These are phyloP conservation scores for Forficula auricularia DNA, from an alignment of 1,140 invertebrate genomes.

Conservation along the genomic window DNA sequence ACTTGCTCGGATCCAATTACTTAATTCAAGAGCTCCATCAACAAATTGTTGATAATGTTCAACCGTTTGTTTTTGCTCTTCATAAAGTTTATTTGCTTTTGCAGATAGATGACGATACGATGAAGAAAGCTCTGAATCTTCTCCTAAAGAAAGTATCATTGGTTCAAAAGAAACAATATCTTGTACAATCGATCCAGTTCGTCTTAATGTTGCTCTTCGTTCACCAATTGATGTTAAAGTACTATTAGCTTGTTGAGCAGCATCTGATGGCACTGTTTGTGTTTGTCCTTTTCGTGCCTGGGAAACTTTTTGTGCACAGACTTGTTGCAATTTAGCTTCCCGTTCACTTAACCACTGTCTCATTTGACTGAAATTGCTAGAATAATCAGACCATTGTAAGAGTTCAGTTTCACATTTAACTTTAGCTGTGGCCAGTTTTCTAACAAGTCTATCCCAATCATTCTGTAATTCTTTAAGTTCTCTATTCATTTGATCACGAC, in stretches of 20 bases:
- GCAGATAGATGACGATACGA: conserved; percentile 81
- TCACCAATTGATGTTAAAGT: conserved; percentile 39
- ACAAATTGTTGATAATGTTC: conserved; percentile 79
- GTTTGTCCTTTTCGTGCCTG: background rate
- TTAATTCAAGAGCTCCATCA: conserved; percentile 77
- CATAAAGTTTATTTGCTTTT: conserved; percentile 74
- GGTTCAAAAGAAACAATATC: conserved; percentile 88
- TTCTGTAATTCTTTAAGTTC: conserved; percentile 80
- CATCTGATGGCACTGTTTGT: conserved; percentile 25
- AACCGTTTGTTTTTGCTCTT: conserved; percentile 77
- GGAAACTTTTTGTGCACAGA: conserved; percentile 58
- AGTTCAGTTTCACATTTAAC: conserved; percentile 81
- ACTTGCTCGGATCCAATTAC: conserved; percentile 74
- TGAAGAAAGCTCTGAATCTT: conserved; percentile 73
- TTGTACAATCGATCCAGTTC: conserved; percentile 83
- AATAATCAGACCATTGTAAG: conserved; percentile 89
- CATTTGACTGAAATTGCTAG: conserved; percentile 73
- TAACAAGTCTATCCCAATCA: conserved; percentile 81
- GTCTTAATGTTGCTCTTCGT: conserved; percentile 69
- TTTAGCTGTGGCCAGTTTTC: conserved; percentile 82
- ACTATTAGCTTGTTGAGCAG: conserved; percentile 55
- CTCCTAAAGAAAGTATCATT: conserved; percentile 85
- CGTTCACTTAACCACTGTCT: conserved; percentile 90
- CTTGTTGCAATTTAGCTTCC: conserved; percentile 84
- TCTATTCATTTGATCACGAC: conserved; percentile 68